These are phyloP conservation scores for Ochropacha duplaris DNA, from an alignment of 2,888 invertebrate species.

Conservation along the genomic window DNA sequence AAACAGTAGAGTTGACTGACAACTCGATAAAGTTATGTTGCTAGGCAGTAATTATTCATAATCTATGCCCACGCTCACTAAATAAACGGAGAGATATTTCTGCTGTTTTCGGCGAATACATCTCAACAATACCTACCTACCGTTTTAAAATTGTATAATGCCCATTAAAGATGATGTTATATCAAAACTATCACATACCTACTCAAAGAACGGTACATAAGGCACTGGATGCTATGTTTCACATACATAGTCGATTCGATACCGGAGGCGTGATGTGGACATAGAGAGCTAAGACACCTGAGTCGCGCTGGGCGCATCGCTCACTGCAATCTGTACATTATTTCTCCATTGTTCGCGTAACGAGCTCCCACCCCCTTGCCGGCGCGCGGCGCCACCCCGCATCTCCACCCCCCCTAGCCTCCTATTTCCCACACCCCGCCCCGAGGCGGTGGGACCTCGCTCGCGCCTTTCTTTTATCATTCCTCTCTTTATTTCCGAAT, in stretches of 20 bases:
- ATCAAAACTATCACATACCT: neutral
- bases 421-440: conserved; percentile 79
- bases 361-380: conserved; percentile 70
- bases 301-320: conserved; percentile 81
- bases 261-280: conserved; percentile 65
- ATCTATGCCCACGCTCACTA: too few relatives aligned
- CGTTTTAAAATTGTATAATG: neutral
- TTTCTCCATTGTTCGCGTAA: conserved; percentile 84
- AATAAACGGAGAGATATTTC: too few relatives aligned
- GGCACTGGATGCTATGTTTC: neutral
- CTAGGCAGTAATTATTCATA: too few relatives aligned
- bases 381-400: conserved; percentile 43
- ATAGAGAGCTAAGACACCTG: conserved; percentile 75
- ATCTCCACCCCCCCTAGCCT: conserved; percentile 44
- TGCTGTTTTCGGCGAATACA: neutral
- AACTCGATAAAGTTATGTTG: too few relatives aligned
- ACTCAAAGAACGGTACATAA: neutral
- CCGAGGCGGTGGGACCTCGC: conserved; percentile 79
- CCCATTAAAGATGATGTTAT: neutral
- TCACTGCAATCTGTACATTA: conserved; percentile 84
- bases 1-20: too few relatives aligned
- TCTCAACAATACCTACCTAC: neutral
- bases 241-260: conserved; percentile 19
- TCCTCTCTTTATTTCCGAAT: conserved; percentile 84
- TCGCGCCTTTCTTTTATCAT: conserved; percentile 84